phyloP scores from a whole-genome alignment of 1,140 invertebrate species.

The Coboldia fuscipes region DNA sequence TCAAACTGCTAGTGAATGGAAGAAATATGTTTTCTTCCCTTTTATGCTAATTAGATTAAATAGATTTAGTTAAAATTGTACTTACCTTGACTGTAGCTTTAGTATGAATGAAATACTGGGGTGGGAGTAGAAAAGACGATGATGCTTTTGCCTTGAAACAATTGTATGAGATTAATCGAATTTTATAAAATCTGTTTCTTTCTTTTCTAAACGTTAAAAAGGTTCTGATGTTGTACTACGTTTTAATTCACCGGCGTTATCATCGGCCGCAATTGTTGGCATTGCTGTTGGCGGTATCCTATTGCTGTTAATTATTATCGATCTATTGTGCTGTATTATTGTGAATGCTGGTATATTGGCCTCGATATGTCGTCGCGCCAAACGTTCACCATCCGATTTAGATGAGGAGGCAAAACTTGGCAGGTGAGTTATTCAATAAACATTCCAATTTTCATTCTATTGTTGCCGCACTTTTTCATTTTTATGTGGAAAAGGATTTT shows the following conservation, averaged over 20 bases:
- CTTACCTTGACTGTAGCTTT: too few relatives aligned
- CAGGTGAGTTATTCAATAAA: too few relatives aligned
- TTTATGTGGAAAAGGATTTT: too few relatives aligned
- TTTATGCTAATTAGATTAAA: too few relatives aligned
- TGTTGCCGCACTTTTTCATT: too few relatives aligned
- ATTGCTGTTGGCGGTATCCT: constrained; percentile 51
- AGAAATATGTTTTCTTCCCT: too few relatives aligned
- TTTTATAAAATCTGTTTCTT: background rate
- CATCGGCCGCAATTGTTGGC: constrained; percentile 53
- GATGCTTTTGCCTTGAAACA: too few relatives aligned
- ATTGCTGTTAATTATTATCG: constrained; percentile 51
- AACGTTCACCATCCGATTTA: constrained; percentile 20
- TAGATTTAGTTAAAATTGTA: too few relatives aligned
- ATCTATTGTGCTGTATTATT: constrained; percentile 40
- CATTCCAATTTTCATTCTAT: too few relatives aligned
- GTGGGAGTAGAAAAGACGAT: too few relatives aligned
- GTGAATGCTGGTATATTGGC: constrained; percentile 43
- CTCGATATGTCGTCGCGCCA: constrained; percentile 37
- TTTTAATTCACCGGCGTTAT: constrained; percentile 33
- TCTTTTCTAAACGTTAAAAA: constrained; percentile 13
- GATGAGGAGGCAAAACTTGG: constrained; percentile 61
- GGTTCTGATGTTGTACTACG: constrained; percentile 32
- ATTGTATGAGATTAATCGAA: background rate
- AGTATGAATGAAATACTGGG: too few relatives aligned
- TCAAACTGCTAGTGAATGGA: too few relatives aligned